Evolutionary conservation across 2,888 invertebrate species (phyloP), one percentile per base, ranked within the genome.

Genomic region (Perdita meconis): DNA sequence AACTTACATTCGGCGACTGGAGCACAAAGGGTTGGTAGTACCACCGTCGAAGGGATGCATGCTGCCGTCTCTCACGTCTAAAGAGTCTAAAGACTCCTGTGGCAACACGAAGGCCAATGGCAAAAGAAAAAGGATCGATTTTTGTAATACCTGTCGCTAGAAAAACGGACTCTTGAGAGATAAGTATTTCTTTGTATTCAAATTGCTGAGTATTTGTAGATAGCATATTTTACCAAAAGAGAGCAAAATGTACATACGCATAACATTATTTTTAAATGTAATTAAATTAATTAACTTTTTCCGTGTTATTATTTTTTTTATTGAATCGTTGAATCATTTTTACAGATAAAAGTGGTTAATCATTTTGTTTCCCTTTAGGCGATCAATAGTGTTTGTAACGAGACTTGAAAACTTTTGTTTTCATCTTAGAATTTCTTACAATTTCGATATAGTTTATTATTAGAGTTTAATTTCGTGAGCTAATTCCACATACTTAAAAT

Each of bases 1-100:
- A 22, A 90, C 87, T 5, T 90, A 89, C 34, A 88, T 90, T 53
- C 86, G 84, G 34, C 85, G 86, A 30, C 42, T 89, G 16, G 88
- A 89, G 42, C 88, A 87, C 42, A 88, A 86, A 36, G 86, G 86
- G 22, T 74, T 88, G 16, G 77, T 85, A n/a, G 66, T 81, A 34
- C 68, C 83, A 4, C 82, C 86, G n/a, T 64, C 85, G 10, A 78
- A 78, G 38, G 81, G 85, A 12, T 89, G 87, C 73, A 78, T 86
- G 1, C 75, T 91, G 24, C 90, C 90, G 1, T 86, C 86, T 12
- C 72, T 90, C 24, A 84, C 86, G 12, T 74, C 81, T 1, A 84
- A 82, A 34, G 87, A 87, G 51, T 80, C 78, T 34, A 69, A 72
- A n/a, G n/a, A n/a, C n/a, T n/a, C n/a, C n/a, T n/a, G n/a, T n/a